Conservation (phyloP, 2,888 invertebrate genomes). For the Chironomus riparius region DNA sequence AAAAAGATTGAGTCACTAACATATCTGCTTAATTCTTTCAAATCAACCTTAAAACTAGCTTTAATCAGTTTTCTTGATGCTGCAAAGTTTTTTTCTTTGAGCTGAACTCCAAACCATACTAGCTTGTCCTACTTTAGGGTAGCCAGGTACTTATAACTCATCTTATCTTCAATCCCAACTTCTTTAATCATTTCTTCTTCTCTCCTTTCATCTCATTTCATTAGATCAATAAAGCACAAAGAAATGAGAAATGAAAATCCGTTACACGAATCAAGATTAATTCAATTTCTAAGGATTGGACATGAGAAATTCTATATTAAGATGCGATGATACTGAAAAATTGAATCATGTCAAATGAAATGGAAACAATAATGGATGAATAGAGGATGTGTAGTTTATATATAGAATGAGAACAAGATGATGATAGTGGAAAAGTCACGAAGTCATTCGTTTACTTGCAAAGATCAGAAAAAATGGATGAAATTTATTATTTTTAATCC, state of each 20-base stretch:
- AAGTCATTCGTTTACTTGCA: not conserved
- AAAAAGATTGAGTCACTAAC: no score
- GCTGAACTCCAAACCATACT: no score
- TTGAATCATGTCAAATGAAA: constrained; percentile 24
- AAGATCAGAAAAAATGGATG: not conserved
- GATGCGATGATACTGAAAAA: constrained; percentile 15
- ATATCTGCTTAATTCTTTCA: no score
- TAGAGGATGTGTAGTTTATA: not conserved
- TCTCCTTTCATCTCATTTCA: not conserved
- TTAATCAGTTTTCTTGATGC: no score
- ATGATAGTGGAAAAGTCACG: constrained; percentile 5
- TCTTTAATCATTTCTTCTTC: not conserved
- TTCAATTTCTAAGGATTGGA: constrained; percentile 17
- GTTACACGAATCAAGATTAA: constrained; percentile 18
- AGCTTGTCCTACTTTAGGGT: no score
- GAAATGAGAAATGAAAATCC: not conserved
- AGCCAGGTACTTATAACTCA: no score
- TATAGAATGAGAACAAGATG: not conserved
- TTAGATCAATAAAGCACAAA: not conserved
- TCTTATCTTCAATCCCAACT: no score
- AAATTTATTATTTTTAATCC: not conserved
- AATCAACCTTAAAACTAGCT: no score
- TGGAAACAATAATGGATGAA: constrained; percentile 10
- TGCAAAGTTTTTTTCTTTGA: no score
- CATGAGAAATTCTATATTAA: constrained; percentile 12